Base-by-base conservation (phyloP, 2,797 vertebrate species). In the Tamandua tetradactyla region DNA sequence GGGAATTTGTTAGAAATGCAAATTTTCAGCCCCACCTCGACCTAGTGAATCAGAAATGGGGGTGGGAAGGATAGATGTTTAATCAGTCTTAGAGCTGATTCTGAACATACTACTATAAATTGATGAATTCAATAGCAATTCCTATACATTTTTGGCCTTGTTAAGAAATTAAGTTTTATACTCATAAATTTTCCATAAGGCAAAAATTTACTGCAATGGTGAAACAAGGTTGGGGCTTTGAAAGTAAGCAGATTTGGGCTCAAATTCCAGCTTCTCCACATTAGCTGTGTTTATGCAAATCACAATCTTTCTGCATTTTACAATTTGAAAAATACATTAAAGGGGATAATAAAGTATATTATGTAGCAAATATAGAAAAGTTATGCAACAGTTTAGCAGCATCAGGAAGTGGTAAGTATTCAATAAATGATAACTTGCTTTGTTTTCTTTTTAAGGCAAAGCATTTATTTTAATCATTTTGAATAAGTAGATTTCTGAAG, bases 371-470 rank as follows among this genome's bases (percentile, higher is more conserved):
- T 32, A 20, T 44, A 64, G 30, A 35, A 40, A 66, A 72, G 18
- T 12, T 27, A 78, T 2, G 8, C 25, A 11, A 78, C 52, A 78
- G 17, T 15, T 68, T 75, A 68, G 4, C 12, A 42, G 9, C 35
- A 12, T 30, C 6, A 74, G 57, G 30, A 12, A 7, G 20, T 22
- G 11, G 1, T 44, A 61, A 78, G 11, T 44, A 49, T 52, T 71
- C 7, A 55, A 2, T 42, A 84, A 82, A 8, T 78, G 22, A 62
- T 35, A 55, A 7, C 66, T 83, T 66, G 22, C 11, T 83, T 49
- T 75, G 55, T 47, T 90, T 80, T 90, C 55, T n/a, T 61, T 84
- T 76, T 62, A 91, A 66, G 12, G 32, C 40, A 52, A 84, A 89
- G 2, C 6, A 23, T 57, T 68, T 72, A 44, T 66, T 78, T 75